These are phyloP conservation scores for Cossypha dichroa DNA, from an alignment of 2,797 vertebrate genomes.

Conservation along the genomic window DNA sequence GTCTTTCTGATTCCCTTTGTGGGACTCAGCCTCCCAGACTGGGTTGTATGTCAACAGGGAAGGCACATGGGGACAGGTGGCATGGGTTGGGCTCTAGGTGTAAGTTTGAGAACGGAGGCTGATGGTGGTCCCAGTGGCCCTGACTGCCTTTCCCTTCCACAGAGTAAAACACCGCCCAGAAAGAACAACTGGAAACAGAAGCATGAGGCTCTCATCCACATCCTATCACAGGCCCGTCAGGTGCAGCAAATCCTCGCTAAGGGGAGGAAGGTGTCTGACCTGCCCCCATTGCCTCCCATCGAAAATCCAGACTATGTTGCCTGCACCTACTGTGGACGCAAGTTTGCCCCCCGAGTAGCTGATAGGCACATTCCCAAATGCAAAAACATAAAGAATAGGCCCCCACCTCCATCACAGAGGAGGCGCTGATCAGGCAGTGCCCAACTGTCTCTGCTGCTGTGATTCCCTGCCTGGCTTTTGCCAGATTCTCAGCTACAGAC, in stretches of 20 bases:
- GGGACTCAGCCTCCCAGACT: not conserved
- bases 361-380: slow-evolving; percentile 82
- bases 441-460: not conserved
- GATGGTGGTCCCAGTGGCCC: not conserved
- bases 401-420: slow-evolving; percentile 54
- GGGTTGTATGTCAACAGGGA: not conserved
- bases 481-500: not conserved
- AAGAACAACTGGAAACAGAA: slow-evolving; percentile 78
- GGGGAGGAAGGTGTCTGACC: slow-evolving; percentile 56
- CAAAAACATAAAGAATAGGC: slow-evolving; percentile 77
- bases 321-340: slow-evolving; percentile 80
- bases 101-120: not conserved
- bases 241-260: slow-evolving; percentile 61
- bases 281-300: slow-evolving; percentile 57
- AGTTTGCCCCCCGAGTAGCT: slow-evolving; percentile 77
- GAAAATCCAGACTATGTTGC: slow-evolving; percentile 76
- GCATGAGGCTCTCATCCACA: slow-evolving; percentile 73
- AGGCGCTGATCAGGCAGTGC: not conserved
- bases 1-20: not conserved
- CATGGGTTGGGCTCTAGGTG: not conserved
- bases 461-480: not conserved
- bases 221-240: slow-evolving; percentile 61
- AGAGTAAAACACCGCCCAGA: slow-evolving; percentile 49
- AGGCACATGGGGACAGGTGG: not conserved
- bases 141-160: slow-evolving; percentile 8